Base-by-base conservation (phyloP, 2,888 invertebrate species). In the Agonopterix arenella region DNA sequence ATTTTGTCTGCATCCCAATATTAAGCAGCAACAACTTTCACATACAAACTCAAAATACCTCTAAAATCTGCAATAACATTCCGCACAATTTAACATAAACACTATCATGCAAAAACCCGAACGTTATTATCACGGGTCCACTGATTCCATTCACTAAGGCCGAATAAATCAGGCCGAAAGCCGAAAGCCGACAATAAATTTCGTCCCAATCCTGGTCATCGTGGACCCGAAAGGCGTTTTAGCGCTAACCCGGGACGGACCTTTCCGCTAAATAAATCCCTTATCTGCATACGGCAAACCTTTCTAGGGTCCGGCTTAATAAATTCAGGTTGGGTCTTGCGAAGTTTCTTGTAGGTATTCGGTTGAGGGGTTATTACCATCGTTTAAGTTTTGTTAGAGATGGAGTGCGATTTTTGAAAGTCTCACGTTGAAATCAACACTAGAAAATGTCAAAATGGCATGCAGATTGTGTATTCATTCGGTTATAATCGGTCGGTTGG, bases 281-380 rank as follows among this genome's bases (percentile, higher is more conserved):
- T 89, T 89, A 89, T 89, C 89, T 89, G 88, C 89, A 89, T 89
- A 89, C 85, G 89, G 84, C 89, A 85, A 84, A 89, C 89, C 89
- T 89, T 88, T 84, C 85, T 78, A 82, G 86, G 89, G 89, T 89
- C 89, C 89, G 68, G 89, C 86, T 88, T 89, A 86, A 89, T 89
- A 89, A 86, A 89, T 89, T 89, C 89, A 88, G 84, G 88, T 89
- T 85, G 88, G 89, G 85, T 75, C 76, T 77, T 71, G 76, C 72
- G 66, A 84, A 85, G 68, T 84, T 86, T 85, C 73, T 70, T 62
- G 53, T 53, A 58, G 70, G 70, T 71, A 36, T 48, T 57, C 2
- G 61, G 67, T 58, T 56, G 83, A 84, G 88, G 41, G 69, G 83
- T 46, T 70, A 38, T 18, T 54, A 52, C 38, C 28, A 28, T 28